These are phyloP conservation scores for Heterodera carotae DNA, from an alignment of 1,140 invertebrate genomes.

Conservation along the genomic window DNA sequence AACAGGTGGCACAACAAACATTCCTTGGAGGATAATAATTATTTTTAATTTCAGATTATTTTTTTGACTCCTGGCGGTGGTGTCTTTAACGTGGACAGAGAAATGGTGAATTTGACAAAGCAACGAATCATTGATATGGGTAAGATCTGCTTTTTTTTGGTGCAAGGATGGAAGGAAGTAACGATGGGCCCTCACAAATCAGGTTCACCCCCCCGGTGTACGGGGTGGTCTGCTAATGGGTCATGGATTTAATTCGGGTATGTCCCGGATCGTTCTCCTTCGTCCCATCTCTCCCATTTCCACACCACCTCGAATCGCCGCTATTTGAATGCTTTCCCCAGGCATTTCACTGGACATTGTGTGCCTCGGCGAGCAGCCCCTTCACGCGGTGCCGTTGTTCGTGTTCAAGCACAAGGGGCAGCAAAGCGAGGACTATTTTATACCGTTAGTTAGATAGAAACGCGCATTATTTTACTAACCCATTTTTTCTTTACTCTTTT, in stretches of 20 bases:
- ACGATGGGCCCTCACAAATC: too few species aligned
- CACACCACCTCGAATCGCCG: too few species aligned
- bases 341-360: constrained; percentile 76
- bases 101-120: constrained; percentile 95
- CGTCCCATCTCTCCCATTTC: too few species aligned
- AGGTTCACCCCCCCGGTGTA: too few species aligned
- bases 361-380: constrained; percentile 96
- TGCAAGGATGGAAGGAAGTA: too few species aligned
- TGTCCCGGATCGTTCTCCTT: too few species aligned
- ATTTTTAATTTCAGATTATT: constrained; percentile 69
- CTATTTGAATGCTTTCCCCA: too few species aligned
- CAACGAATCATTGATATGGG: constrained; percentile 96
- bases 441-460: constrained; percentile 42
- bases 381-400: constrained; percentile 93
- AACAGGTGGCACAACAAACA: constrained; percentile 74
- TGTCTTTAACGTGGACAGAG: constrained; percentile 90
- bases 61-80: constrained; percentile 97
- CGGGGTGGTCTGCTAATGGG: too few species aligned
- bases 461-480: not conserved
- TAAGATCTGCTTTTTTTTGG: not conserved
- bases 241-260: too few species aligned
- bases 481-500: constrained; percentile 13
- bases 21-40: not conserved
- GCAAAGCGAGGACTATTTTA: constrained; percentile 61
- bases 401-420: constrained; percentile 73